Percentiles rank a stretch among this genome's conserved stretches.
Evolutionary conservation across 2,113 vertebrate genomes (phyloP).

Genomic region (Gallinago undulata): DNA sequence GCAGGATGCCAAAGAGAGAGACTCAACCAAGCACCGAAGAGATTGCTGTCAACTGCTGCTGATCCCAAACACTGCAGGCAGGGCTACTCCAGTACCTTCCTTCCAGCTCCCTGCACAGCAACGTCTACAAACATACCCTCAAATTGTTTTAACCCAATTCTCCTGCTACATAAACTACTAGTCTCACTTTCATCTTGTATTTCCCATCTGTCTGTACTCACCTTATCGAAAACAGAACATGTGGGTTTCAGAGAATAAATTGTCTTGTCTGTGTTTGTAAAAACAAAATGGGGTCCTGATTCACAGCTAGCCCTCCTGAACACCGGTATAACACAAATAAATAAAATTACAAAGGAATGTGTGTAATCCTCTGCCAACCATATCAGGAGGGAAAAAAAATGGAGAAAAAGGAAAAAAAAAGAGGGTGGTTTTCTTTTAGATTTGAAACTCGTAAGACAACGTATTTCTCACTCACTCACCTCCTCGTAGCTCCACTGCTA

Average conservation of each 20-base stretch:
- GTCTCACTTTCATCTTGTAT: neutral
- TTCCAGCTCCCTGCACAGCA: neutral
- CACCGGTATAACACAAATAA: neutral
- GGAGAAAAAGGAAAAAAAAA: too few relatives aligned
- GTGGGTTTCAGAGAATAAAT: neutral
- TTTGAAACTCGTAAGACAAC: neutral
- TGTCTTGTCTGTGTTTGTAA: neutral
- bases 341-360: neutral
- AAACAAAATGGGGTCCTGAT: neutral
- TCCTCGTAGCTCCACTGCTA: neutral
- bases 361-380: neutral
- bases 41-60: accelerated
- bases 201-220: neutral
- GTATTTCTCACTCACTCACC: neutral
- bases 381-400: too few relatives aligned
- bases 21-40: neutral
- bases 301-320: neutral
- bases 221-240: neutral
- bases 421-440: neutral
- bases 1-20: neutral
- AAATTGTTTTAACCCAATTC: neutral
- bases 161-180: neutral
- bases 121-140: neutral
- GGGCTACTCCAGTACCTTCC: neutral
- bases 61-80: neutral